Percentiles rank a stretch among this genome's conserved stretches.
Evolutionary conservation across 2,888 invertebrate genomes (phyloP).

Genomic region (Harpalus rubripes): DNA sequence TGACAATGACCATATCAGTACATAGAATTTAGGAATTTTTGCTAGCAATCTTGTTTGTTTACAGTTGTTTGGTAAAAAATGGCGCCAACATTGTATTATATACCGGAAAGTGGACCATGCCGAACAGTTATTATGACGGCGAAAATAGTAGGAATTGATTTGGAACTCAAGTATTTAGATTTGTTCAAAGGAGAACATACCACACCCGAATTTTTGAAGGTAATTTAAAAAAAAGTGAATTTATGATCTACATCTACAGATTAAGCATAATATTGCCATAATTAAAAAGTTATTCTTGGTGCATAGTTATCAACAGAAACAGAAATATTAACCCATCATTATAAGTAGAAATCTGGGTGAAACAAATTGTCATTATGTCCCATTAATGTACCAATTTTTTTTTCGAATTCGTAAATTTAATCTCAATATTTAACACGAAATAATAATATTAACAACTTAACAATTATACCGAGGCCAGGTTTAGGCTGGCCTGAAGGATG

Average conservation of each 20-base stretch:
- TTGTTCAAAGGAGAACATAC: conserved; percentile 83
- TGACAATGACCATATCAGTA: background rate
- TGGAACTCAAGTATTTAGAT: conserved; percentile 82
- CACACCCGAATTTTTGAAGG: conserved; percentile 85
- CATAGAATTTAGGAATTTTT: background rate
- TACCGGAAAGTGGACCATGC: conserved; percentile 84
- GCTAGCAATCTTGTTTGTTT: background rate
- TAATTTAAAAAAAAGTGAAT: conserved; percentile 72
- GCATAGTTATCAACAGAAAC: too few species aligned
- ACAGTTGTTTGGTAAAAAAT: background rate
- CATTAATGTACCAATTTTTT: too few species aligned
- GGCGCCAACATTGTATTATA: conserved; percentile 78
- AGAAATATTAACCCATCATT: too few species aligned
- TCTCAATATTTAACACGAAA: too few species aligned
- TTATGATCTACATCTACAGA: background rate
- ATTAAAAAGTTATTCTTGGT: too few species aligned
- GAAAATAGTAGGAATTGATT: conserved; percentile 82
- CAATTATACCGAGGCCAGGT: too few species aligned
- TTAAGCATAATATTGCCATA: background rate
- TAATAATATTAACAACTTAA: too few species aligned
- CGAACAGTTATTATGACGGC: conserved; percentile 83
- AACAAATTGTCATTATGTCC: too few species aligned
- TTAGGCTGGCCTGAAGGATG: too few species aligned
- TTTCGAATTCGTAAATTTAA: too few species aligned
- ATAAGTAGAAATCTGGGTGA: too few species aligned